Percentiles rank a stretch among this genome's conserved stretches.
phyloP scores from a whole-genome alignment of 2,113 vertebrate species.

The Chauna torquata region DNA sequence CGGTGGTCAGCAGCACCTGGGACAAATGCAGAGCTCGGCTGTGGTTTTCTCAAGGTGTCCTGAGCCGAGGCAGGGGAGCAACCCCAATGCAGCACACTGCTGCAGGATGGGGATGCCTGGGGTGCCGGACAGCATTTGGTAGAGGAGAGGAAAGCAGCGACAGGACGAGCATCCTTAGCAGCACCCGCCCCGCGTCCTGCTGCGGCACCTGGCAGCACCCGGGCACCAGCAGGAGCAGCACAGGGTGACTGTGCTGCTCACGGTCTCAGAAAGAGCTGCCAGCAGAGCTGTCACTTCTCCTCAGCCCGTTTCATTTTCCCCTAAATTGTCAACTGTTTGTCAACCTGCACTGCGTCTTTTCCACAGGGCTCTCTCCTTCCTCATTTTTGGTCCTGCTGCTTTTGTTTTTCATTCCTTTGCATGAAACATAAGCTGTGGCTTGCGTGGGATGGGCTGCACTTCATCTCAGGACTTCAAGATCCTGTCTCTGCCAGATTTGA shows the following conservation, averaged over 20 bases:
- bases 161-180: background rate
- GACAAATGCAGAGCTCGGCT: background rate
- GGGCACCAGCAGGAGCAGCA: rapidly evolving
- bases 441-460: background rate
- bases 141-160: background rate
- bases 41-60: rapidly evolving
- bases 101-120: background rate
- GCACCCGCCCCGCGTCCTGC: background rate
- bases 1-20: background rate
- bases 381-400: background rate
- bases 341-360: too few species aligned
- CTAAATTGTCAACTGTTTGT: constrained; percentile 7
- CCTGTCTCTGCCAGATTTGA: background rate
- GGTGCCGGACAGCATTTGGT: rapidly evolving
- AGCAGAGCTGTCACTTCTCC: background rate
- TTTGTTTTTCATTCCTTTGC: background rate
- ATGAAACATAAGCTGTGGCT: background rate
- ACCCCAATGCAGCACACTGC: background rate
- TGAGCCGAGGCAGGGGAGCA: background rate
- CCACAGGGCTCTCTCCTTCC: background rate
- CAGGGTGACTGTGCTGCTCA: background rate
- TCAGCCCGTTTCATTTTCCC: constrained; percentile 55
- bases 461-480: background rate
- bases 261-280: background rate
- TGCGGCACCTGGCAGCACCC: background rate